Evolutionary conservation across 2,888 invertebrate species (phyloP).

Genomic region (Drosophila nr. perissopoda): DNA sequence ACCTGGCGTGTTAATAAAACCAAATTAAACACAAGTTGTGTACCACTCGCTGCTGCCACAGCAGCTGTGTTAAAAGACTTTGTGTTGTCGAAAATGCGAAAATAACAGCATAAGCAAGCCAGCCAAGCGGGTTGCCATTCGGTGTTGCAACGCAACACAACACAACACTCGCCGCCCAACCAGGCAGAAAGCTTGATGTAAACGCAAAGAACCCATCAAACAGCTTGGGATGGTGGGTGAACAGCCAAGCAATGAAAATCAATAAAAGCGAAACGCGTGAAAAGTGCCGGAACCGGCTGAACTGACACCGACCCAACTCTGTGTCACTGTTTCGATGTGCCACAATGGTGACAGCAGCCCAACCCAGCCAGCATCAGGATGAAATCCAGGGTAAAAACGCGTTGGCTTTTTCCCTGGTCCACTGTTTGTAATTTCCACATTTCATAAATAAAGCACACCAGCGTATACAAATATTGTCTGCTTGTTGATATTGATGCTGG

Average conservation of each 20-base stretch:
- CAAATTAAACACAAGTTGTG: conserved; percentile 61
- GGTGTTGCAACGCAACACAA: not conserved
- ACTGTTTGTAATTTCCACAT: conserved; percentile 73
- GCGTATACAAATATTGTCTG: conserved; percentile 71
- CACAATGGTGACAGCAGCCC: conserved; percentile 26
- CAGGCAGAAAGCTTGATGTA: conserved; percentile 45
- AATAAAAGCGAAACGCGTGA: conserved; percentile 66
- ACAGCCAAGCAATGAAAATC: conserved; percentile 57
- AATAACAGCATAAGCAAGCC: conserved; percentile 53
- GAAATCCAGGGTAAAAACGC: conserved; percentile 41
- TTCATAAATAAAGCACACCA: conserved; percentile 75
- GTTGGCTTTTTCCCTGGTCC: not conserved
- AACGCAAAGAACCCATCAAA: conserved; percentile 19
- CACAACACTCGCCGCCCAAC: conserved; percentile 18
- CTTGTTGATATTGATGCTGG: conserved; percentile 70
- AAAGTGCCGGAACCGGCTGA: conserved; percentile 44
- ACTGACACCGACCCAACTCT: conserved; percentile 14
- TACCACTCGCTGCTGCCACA: conserved; percentile 28
- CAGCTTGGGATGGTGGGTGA: conserved; percentile 7
- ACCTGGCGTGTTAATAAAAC: conserved; percentile 71
- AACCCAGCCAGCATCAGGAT: conserved; percentile 45
- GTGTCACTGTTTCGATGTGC: conserved; percentile 43
- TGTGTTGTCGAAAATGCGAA: conserved; percentile 74
- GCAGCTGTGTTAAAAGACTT: conserved; percentile 53
- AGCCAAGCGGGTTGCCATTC: conserved; percentile 18